phyloP scores from a whole-genome alignment of 2,888 invertebrate species.

The Erebia ligea region DNA sequence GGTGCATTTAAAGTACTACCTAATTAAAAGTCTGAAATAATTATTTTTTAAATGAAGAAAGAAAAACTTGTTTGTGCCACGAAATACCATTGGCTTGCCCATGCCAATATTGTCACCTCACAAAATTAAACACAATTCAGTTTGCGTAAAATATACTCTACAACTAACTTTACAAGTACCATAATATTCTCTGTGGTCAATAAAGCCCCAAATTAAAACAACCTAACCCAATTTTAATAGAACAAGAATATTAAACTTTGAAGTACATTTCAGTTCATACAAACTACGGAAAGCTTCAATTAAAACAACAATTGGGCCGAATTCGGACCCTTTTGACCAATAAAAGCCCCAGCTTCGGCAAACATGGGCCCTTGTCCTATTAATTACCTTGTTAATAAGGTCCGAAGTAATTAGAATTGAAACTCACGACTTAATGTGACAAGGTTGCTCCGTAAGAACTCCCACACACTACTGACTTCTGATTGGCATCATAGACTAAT shows the following conservation, averaged over 20 bases:
- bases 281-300: conserved; percentile 29
- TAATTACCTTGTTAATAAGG: conserved; percentile 45
- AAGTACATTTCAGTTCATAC: conserved; percentile 13
- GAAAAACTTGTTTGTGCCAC: too few species aligned
- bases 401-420: conserved; percentile 41
- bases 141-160: not conserved
- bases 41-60: too few species aligned
- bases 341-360: conserved; percentile 16
- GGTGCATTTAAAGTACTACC: too few species aligned
- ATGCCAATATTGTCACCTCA: too few species aligned
- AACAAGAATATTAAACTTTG: not conserved
- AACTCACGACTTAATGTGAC: conserved; percentile 46
- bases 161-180: not conserved
- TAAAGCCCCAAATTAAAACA: conserved; percentile 2
- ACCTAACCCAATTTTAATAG: not conserved
- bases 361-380: conserved; percentile 30
- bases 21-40: too few species aligned
- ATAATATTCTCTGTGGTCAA: not conserved
- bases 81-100: too few species aligned
- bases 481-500: not conserved
- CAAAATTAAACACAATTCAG: not conserved
- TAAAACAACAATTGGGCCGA: conserved; percentile 34
- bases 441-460: conserved; percentile 39
- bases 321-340: conserved; percentile 30
- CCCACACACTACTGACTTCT: not conserved